Base-by-base conservation (phyloP, 2,888 invertebrate species). In the Platycheirus albimanus region DNA sequence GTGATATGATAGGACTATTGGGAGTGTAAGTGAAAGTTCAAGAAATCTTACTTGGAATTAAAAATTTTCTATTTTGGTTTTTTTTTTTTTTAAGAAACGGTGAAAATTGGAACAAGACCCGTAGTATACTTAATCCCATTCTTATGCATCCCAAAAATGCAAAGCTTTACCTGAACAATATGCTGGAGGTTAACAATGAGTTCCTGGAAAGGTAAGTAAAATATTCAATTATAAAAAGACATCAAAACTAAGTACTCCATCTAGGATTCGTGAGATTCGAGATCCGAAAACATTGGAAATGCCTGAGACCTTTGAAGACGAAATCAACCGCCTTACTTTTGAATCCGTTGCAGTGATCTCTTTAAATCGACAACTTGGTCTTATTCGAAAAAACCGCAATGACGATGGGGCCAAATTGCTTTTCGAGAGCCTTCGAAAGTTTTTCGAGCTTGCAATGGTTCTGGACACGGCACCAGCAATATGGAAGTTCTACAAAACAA, bases 81-180 rank as follows among this genome's bases (percentile, higher is more conserved):
- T 4, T 17, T 54, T 30, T 24, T 33, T 28, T 13, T 8, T 86
- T 49, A n/a, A 0, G 92, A 15, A 93, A 94, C 89, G 94, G 93
- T 1, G 91, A 92, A 36, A 91, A 93, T 85, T 95, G 95, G 95
- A 92, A 93, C 38, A 91, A 93, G 54, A 91, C 94, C 71, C 91
- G 95, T 30, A 92, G 92, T 1, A 93, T 93, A 79, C 93, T 94
- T 0, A 94, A 94, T 88, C 93, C 93, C 79, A 91, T 93, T 52
- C 90, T 95, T 90, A 89, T 94, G 88, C 92, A 93, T 85, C 93
- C 93, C 0, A 92, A 92, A 87, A 86, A 91, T 33, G 89, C 92
- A 0, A 92, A 91, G 87, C 87, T 91, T 2, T 92, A 93, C 61
- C 87, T 91, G 1, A 90, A 91, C 5, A 89, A 88, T 0, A 88